Conservation (phyloP, 2,113 vertebrate genomes). For the Gallinago media region DNA sequence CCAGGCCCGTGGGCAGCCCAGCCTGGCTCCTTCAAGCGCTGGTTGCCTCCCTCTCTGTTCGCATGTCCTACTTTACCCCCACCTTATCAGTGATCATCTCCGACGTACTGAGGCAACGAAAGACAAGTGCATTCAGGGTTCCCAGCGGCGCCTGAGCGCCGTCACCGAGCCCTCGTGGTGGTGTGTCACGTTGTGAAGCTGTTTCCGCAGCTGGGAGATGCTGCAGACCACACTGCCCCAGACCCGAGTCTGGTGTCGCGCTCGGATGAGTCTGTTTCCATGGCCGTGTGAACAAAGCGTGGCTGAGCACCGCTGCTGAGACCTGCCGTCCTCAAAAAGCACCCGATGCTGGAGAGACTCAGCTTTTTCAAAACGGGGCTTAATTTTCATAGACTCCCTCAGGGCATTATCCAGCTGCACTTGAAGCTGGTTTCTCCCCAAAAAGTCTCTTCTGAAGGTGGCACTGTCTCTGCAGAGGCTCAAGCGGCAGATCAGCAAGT, state of each 20-base stretch:
- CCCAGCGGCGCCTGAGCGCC: rapidly evolving
- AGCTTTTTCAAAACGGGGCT: neutral
- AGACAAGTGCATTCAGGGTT: neutral
- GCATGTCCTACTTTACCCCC: neutral
- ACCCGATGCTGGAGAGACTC: neutral
- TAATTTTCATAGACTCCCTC: neutral
- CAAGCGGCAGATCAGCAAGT: neutral
- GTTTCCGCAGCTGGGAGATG: neutral
- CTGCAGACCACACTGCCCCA: neutral
- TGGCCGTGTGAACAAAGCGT: rapidly evolving
- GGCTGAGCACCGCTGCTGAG: neutral
- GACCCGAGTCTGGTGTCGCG: rapidly evolving
- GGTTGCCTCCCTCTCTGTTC: neutral
- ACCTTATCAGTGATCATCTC: neutral
- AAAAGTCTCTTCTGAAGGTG: neutral
- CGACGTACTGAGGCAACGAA: rapidly evolving
- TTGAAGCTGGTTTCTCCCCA: neutral
- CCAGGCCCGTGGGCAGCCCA: neutral
- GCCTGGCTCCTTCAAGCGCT: neutral
- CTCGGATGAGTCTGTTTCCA: rapidly evolving
- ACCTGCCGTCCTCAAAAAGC: neutral
- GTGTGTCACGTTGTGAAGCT: neutral
- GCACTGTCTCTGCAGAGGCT: neutral
- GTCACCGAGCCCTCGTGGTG: rapidly evolving
- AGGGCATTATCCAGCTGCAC: neutral